Evolutionary conservation across 35 echinoderm and acorn worm species (phyloP), one percentile per base, ranked within the genome.

Genomic region (Heliocidaris erythrogramma): DNA sequence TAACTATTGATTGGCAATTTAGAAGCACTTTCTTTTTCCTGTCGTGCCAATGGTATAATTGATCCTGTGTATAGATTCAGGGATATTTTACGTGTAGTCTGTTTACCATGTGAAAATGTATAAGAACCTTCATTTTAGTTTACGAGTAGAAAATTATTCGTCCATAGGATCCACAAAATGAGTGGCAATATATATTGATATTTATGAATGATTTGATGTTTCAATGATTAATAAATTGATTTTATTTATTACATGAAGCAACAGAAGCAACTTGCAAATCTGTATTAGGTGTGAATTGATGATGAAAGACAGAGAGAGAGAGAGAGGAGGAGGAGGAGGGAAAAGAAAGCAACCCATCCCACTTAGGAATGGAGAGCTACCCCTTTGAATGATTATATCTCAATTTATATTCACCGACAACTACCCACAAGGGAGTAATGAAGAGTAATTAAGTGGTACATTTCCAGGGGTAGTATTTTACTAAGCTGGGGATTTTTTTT

Each of bases 201-300:
- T 78, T n/a, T 78, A 78, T 78, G 65, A 78, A 78, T 78, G 24
- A 71, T 78, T 78, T 78, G 65, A 78, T 78, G 65, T 78, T 78
- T 21, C 8, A n/a, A n/a, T 78, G 65, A 78, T 78, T 78, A 78
- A 78, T 78, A 78, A 78, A 78, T n/a, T 78, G 65, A 78, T 78
- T 78, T 78, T 78, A 78, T 78, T 78, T 24, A 78, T 78, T 78
- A 78, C 65, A 78, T 78, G 65, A 78, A 78, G 18, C 27, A n/a
- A 78, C 65, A 21, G 4, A 14, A 60, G 59, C 18, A 18, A 60
- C 12, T 60, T 10, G 59, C 12, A 2, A 27, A 7, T 78, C 65
- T 78, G 65, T 78, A 78, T 9, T n/a, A 78, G 14, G 52, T 78
- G 65, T 78, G 21, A 78, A 4, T 5, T 21, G 0, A 27, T 7